Conservation (phyloP, 2,113 vertebrate species). For the Labeo catla region DNA sequence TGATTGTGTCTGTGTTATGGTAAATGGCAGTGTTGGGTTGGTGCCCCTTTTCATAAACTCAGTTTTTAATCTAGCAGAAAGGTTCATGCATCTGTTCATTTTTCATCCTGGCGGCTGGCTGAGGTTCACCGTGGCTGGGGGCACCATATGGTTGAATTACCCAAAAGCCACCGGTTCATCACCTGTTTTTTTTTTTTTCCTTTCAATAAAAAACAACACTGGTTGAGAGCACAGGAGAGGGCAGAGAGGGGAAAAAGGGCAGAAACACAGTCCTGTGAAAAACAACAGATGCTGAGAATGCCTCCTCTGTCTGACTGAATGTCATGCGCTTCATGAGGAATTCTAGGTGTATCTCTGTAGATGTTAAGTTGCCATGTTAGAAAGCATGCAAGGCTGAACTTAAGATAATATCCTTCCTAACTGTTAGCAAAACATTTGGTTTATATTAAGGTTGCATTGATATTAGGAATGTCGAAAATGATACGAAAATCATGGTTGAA, state of each 20-base stretch:
- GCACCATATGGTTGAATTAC: slow-evolving; percentile 53
- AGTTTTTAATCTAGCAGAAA: slow-evolving; percentile 57
- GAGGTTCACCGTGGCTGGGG: slow-evolving; percentile 3
- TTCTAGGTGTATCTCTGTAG: neutral
- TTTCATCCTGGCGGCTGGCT: slow-evolving; percentile 37
- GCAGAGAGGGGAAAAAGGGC: slow-evolving; percentile 5
- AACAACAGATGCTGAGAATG: slow-evolving; percentile 37
- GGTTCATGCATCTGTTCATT: slow-evolving; percentile 37
- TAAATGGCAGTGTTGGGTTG: slow-evolving; percentile 43
- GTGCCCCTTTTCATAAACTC: slow-evolving; percentile 45
- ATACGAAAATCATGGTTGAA: neutral
- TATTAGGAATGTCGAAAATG: neutral
- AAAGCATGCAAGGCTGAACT: neutral
- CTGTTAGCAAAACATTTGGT: neutral
- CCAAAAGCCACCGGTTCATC: slow-evolving; percentile 48
- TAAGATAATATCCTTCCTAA: neutral
- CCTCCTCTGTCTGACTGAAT: slow-evolving; percentile 18
- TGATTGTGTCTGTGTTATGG: slow-evolving; percentile 46
- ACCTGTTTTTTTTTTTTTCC: slow-evolving; percentile 38
- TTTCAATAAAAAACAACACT: neutral
- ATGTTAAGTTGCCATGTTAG: neutral
- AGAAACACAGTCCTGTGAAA: slow-evolving; percentile 24
- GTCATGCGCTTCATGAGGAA: neutral
- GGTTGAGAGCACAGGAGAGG: slow-evolving; percentile 8
- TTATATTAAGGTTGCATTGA: neutral